These are phyloP conservation scores for Apodemus speciosus DNA, from an alignment of 2,113 vertebrate species.

Conservation along the genomic window DNA sequence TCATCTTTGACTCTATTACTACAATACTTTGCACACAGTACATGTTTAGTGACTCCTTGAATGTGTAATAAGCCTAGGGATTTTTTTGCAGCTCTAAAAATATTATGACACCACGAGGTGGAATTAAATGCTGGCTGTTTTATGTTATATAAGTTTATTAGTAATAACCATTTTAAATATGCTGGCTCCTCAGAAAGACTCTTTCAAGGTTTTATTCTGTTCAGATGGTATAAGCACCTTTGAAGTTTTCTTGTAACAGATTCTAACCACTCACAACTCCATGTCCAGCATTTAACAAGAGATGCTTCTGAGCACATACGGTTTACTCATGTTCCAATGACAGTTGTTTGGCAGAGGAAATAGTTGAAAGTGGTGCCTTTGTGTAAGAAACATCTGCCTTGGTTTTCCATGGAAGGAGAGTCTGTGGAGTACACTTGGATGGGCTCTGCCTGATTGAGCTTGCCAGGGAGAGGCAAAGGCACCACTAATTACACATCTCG, in stretches of 20 bases:
- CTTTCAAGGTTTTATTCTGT: slow-evolving; percentile 18
- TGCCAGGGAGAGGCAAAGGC: slow-evolving; percentile 63
- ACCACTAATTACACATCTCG: slow-evolving; percentile 74
- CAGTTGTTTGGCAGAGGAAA: slow-evolving; percentile 50
- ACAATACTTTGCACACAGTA: background rate
- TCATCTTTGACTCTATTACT: slow-evolving; percentile 15
- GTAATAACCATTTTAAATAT: background rate
- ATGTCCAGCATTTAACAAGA: slow-evolving; percentile 41
- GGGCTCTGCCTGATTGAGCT: slow-evolving; percentile 71
- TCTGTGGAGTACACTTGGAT: slow-evolving; percentile 53
- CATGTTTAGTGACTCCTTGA: slow-evolving; percentile 35
- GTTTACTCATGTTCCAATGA: slow-evolving; percentile 38
- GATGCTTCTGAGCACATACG: slow-evolving; percentile 47
- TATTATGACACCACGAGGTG: background rate
- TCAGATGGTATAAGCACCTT: slow-evolving; percentile 8
- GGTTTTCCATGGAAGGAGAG: slow-evolving; percentile 48
- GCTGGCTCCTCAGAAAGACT: slow-evolving; percentile 5
- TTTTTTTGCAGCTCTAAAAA: slow-evolving; percentile 43
- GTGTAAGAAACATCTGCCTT: slow-evolving; percentile 63
- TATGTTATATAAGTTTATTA: background rate
- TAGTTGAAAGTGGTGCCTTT: slow-evolving; percentile 62
- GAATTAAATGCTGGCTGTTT: background rate
- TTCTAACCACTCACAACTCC: slow-evolving; percentile 11
- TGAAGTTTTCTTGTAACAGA: slow-evolving; percentile 50
- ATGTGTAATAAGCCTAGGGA: background rate